Conservation (phyloP, 2,797 vertebrate species). For the Fundulus diaphanus region DNA sequence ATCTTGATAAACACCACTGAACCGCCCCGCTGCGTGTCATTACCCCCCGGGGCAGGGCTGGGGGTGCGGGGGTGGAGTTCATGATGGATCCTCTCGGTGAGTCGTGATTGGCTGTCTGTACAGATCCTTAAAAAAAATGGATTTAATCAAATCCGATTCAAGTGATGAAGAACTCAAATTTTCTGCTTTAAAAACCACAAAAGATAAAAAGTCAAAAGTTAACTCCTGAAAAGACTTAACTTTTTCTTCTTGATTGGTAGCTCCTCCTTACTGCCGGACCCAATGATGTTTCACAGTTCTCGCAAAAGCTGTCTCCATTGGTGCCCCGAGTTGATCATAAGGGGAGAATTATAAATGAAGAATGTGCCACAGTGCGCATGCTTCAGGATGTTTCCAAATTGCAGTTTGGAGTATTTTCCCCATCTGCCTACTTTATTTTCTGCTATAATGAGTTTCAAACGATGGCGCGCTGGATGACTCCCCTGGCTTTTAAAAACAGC, state of each 20-base stretch:
- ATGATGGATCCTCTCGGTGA: not conserved
- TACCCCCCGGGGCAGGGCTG: not conserved
- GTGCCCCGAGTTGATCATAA: not conserved
- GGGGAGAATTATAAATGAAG: conserved; percentile 4
- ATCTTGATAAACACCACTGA: not conserved
- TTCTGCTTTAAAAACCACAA: not conserved
- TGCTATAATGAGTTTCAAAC: not conserved
- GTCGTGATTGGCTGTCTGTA: not conserved
- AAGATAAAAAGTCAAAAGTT: not conserved
- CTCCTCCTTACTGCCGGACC: not conserved
- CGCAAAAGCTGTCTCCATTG: not conserved
- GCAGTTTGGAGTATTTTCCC: not conserved
- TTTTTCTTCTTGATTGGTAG: not conserved
- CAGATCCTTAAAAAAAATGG: not conserved
- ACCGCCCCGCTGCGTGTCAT: conserved; percentile 14
- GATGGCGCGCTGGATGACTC: not conserved
- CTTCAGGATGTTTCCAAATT: conserved; percentile 26
- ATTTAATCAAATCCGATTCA: not conserved
- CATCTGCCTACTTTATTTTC: conserved; percentile 2
- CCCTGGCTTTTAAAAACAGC: not conserved
- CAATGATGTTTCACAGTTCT: not conserved
- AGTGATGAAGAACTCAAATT: not conserved
- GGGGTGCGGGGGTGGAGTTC: too few relatives aligned
- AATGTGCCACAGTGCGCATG: not conserved
- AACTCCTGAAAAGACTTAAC: too few relatives aligned